A percentile compares a stretch with the other conserved stretches of the same genome.
phyloP scores from a whole-genome alignment of 64 coral and sea anemone genomes.

The Astreopora myriophthalma region DNA sequence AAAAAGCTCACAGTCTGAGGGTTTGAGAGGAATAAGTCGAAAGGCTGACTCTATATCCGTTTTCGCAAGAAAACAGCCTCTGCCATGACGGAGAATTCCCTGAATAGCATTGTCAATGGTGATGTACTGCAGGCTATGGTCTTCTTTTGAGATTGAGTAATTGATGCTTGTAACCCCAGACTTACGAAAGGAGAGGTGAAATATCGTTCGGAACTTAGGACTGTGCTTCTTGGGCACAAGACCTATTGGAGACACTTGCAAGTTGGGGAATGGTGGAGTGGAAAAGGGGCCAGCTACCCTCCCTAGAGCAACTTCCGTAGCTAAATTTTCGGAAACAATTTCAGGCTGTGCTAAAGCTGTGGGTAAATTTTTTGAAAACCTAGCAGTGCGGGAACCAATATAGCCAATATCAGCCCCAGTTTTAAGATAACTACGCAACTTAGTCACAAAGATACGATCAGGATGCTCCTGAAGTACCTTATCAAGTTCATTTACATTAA shows the following conservation, averaged over 20 bases:
- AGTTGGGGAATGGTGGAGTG: slow-evolving; percentile 18
- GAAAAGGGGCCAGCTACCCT: slow-evolving; percentile 37
- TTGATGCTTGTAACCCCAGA: slow-evolving; percentile 50
- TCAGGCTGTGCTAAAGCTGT: slow-evolving; percentile 27
- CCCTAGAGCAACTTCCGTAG: background rate
- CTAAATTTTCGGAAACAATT: background rate
- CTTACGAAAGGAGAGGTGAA: slow-evolving; percentile 55
- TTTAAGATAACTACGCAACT: background rate
- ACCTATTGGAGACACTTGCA: slow-evolving; percentile 51
- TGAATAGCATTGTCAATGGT: slow-evolving; percentile 55
- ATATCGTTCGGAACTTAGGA: slow-evolving; percentile 53
- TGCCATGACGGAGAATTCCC: slow-evolving; percentile 19
- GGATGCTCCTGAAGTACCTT: slow-evolving; percentile 6
- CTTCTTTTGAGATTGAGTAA: slow-evolving; percentile 59
- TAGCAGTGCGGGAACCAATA: background rate
- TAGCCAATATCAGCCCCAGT: slow-evolving; percentile 31
- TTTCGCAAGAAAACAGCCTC: slow-evolving; percentile 63
- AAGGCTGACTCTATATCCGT: slow-evolving; percentile 39
- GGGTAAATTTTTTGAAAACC: slow-evolving; percentile 20
- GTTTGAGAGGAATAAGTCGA: slow-evolving; percentile 10
- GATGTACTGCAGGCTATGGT: slow-evolving; percentile 59
- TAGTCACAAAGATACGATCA: slow-evolving; percentile 12
- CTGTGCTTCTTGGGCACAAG: slow-evolving; percentile 55
- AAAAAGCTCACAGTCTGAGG: slow-evolving; percentile 58
- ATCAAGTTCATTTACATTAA: background rate